Conservation (phyloP, 2,113 vertebrate genomes). For the Phalacrocorax carbo region DNA sequence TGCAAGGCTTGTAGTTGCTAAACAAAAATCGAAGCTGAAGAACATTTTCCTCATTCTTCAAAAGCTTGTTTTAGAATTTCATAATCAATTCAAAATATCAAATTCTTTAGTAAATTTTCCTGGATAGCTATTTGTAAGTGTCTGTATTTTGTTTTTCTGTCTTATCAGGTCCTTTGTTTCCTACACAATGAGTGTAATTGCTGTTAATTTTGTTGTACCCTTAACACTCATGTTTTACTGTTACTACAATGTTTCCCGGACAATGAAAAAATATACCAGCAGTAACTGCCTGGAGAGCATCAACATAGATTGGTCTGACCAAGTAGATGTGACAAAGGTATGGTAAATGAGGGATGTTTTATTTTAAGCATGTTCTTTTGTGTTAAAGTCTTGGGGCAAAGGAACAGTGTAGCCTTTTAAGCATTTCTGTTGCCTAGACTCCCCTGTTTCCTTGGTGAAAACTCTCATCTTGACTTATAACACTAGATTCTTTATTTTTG, state of each 20-base stretch:
- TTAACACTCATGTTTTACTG: constrained; percentile 93
- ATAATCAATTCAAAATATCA: neutral
- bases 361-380: neutral
- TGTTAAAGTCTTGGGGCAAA: neutral
- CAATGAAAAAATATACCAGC: constrained; percentile 77
- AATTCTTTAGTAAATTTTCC: neutral
- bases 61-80: neutral
- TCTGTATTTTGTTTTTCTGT: constrained; percentile 60
- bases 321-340: constrained; percentile 95
- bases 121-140: constrained; percentile 45
- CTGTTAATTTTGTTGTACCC: constrained; percentile 90
- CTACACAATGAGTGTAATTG: constrained; percentile 93
- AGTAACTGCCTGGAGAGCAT: constrained; percentile 76
- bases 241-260: constrained; percentile 89
- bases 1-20: neutral
- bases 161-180: constrained; percentile 91
- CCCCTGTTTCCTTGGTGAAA: neutral
- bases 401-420: neutral
- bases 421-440: neutral
- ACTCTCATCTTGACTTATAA: neutral
- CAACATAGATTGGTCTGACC: constrained; percentile 90
- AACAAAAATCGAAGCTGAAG: neutral
- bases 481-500: neutral
- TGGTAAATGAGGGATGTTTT: neutral
- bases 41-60: neutral